Percentiles rank a stretch among this genome's conserved stretches.
These are phyloP conservation scores for Drosophila paulistorum DNA, from an alignment of 1,140 invertebrate genomes.

Conservation along the genomic window DNA sequence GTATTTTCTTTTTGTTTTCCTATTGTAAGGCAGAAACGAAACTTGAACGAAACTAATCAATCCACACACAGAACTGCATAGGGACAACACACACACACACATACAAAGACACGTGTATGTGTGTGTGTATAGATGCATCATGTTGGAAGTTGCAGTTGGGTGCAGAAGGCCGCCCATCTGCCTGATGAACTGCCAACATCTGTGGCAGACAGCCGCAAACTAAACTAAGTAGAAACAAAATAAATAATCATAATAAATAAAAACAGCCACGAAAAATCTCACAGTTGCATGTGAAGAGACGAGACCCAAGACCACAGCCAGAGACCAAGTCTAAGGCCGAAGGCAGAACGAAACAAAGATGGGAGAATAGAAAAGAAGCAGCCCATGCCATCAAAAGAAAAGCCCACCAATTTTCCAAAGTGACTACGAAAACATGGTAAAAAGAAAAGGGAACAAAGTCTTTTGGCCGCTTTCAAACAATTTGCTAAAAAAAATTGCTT, in stretches of 20 bases:
- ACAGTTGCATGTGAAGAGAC: constrained; percentile 69
- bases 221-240: constrained; percentile 67
- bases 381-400: no score
- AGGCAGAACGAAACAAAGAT: not conserved
- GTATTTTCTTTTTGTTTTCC: not conserved
- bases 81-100: not conserved
- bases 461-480: no score
- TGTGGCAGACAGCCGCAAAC: constrained; percentile 34
- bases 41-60: constrained; percentile 71
- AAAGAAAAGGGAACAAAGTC: no score
- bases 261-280: constrained; percentile 74
- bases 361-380: no score
- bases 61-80: constrained; percentile 35
- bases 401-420: no score
- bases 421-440: no score
- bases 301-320: constrained; percentile 1
- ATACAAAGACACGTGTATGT: not conserved
- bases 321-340: constrained; percentile 13
- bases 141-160: constrained; percentile 4
- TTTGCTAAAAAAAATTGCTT: no score
- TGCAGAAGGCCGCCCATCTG: constrained; percentile 10
- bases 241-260: constrained; percentile 81
- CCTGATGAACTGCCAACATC: constrained; percentile 66
- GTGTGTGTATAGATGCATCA: not conserved
- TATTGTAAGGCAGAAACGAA: constrained; percentile 17